Evolutionary conservation across 2,888 invertebrate genomes (phyloP).

Genomic region (Trypoxylon attenuatum): DNA sequence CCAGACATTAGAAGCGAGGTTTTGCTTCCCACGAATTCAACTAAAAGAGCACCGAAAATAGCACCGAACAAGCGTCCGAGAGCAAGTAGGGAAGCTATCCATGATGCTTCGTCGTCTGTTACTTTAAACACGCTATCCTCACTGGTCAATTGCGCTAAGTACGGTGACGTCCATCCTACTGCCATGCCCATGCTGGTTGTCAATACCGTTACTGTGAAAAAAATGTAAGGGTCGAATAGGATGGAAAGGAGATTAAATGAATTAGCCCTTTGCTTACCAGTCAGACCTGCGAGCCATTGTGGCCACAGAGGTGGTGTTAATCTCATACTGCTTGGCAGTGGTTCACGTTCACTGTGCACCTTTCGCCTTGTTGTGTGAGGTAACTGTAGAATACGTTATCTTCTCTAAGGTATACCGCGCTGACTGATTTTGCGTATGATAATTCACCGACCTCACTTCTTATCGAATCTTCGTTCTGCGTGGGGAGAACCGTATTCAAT

Average conservation of each 20-base stretch:
- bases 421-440: background rate
- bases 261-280: slow-evolving; percentile 27
- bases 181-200: slow-evolving; percentile 52
- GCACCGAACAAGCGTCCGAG: slow-evolving; percentile 58
- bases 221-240: background rate
- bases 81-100: slow-evolving; percentile 59
- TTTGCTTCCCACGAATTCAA: slow-evolving; percentile 50
- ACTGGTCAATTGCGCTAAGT: slow-evolving; percentile 51
- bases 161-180: slow-evolving; percentile 66
- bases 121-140: slow-evolving; percentile 38
- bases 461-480: slow-evolving; percentile 7
- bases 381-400: background rate
- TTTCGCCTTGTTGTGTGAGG: background rate
- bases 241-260: background rate
- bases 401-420: too few species aligned
- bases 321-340: slow-evolving; percentile 3
- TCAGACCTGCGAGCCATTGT: slow-evolving; percentile 28
- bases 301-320: slow-evolving; percentile 28
- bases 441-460: background rate
- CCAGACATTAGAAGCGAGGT: slow-evolving; percentile 34
- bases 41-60: slow-evolving; percentile 38
- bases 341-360: background rate
- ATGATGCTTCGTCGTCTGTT: slow-evolving; percentile 52
- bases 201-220: slow-evolving; percentile 53
- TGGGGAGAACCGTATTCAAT: too few species aligned